Evolutionary conservation across 2,888 invertebrate species (phyloP).

Genomic region (Acronicta alni): DNA sequence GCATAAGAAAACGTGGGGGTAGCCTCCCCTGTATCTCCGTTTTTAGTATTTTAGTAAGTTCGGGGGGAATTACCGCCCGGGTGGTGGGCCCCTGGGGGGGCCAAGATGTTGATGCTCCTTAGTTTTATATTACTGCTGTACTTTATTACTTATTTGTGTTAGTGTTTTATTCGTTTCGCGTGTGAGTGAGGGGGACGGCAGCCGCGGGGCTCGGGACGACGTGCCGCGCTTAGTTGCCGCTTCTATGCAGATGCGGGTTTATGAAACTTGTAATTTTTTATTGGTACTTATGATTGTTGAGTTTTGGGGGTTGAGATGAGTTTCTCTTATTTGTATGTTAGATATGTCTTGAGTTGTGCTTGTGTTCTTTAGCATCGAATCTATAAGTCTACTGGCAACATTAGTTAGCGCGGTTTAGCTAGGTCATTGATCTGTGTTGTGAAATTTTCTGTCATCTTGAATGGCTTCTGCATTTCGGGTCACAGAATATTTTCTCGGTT

Average conservation of each 20-base stretch:
- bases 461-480: neutral
- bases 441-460: neutral
- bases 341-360: neutral
- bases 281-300: conserved; percentile 59
- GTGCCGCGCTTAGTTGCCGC: conserved; percentile 66
- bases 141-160: conserved; percentile 89
- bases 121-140: conserved; percentile 89
- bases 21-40: conserved; percentile 86
- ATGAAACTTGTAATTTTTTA: conserved; percentile 65
- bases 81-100: conserved; percentile 65
- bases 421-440: conserved; percentile 5
- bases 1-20: conserved; percentile 87
- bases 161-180: conserved; percentile 69
- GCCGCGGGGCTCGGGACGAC: conserved; percentile 63
- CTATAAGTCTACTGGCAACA: too few species aligned
- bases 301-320: conserved; percentile 29
- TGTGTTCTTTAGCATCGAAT: neutral
- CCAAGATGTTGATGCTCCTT: conserved; percentile 89
- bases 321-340: conserved; percentile 2
- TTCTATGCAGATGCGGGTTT: conserved; percentile 84
- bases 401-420: neutral
- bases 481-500: too few species aligned
- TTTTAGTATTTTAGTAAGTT: conserved; percentile 90
- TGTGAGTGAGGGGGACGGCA: conserved; percentile 66
- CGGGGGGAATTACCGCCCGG: conserved; percentile 84